Evolutionary conservation across 2,113 vertebrate genomes (phyloP).

Genomic region (Otocyon megalotis): DNA sequence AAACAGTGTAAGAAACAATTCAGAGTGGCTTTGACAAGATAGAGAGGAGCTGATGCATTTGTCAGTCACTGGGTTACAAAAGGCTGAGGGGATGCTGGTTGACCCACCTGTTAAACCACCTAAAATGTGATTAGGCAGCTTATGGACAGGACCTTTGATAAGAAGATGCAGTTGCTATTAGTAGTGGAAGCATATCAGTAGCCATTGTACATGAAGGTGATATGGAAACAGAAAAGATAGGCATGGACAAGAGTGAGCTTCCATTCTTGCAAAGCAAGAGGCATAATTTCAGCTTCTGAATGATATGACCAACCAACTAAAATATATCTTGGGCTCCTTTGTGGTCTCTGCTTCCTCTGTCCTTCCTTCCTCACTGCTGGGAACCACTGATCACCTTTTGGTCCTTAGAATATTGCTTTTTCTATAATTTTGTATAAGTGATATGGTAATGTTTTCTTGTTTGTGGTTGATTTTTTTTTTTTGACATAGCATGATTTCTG

Average conservation of each 20-base stretch:
- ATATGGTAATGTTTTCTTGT: neutral
- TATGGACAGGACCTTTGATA: neutral
- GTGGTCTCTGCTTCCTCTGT: neutral
- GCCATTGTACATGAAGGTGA: no score
- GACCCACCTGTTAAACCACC: neutral
- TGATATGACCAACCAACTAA: neutral
- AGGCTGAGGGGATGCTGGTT: neutral
- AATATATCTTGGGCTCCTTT: neutral
- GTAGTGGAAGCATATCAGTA: neutral
- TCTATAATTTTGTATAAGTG: neutral
- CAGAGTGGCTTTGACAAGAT: neutral
- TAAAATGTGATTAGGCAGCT: neutral
- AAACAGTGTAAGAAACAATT: neutral
- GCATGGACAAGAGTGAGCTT: neutral
- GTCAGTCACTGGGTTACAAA: neutral
- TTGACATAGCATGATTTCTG: neutral
- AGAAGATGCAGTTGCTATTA: neutral
- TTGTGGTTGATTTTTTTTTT: slow-evolving; percentile 1
- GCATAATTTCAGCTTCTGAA: neutral
- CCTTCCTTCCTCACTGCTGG: neutral
- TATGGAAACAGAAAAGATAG: neutral
- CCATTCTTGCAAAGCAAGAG: neutral
- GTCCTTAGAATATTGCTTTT: neutral
- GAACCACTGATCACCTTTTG: neutral
- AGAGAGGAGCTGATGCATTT: neutral